Conservation (phyloP, 1,140 invertebrate genomes). For the Mylabris phalerata region DNA sequence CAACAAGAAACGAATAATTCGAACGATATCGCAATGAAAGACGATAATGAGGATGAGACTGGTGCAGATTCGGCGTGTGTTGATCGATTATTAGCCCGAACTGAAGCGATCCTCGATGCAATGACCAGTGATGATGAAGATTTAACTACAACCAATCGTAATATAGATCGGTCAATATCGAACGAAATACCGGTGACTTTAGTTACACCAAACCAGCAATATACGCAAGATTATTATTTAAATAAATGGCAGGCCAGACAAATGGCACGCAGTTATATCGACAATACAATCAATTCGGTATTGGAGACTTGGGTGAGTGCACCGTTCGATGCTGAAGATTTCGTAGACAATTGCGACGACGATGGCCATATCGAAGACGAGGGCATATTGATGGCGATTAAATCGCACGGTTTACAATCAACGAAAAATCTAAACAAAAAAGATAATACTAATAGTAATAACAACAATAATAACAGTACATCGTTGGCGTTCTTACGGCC, state of each 20-base stretch:
- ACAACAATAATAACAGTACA: background rate
- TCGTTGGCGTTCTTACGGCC: constrained; percentile 3
- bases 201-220: constrained; percentile 24
- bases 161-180: constrained; percentile 26
- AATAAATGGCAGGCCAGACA: constrained; percentile 62
- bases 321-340: constrained; percentile 47
- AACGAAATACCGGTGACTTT: constrained; percentile 35
- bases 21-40: background rate
- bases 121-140: constrained; percentile 25
- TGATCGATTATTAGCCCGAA: constrained; percentile 29
- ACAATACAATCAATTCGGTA: constrained; percentile 65
- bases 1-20: constrained; percentile 3
- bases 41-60: background rate
- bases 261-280: constrained; percentile 60
- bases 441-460: background rate
- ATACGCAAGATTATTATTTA: constrained; percentile 48
- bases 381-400: constrained; percentile 57
- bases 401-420: constrained; percentile 52
- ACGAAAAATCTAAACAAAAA: constrained; percentile 1
- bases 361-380: constrained; percentile 57
- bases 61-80: constrained; percentile 9
- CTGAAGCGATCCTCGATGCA: constrained; percentile 27
- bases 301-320: constrained; percentile 55
- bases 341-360: constrained; percentile 48
- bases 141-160: constrained; percentile 2